Percentiles rank a stretch among this genome's conserved stretches.
Conservation (phyloP, 2,113 vertebrate genomes). For the Pseudonaja textilis region DNA sequence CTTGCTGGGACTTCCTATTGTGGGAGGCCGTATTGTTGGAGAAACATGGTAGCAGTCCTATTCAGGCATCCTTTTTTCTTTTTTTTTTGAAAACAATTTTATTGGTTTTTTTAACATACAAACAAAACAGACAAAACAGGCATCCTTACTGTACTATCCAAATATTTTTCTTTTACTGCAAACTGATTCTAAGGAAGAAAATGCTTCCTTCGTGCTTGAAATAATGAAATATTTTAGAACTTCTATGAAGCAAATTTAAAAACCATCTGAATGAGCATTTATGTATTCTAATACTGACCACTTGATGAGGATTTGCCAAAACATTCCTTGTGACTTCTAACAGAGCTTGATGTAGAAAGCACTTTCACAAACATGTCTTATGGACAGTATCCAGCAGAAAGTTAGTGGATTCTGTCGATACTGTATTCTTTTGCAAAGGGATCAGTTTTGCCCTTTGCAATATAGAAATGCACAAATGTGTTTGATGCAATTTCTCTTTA, state of each 20-base stretch:
- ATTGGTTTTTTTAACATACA: no score
- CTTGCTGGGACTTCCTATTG: no score
- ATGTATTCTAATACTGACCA: conserved; percentile 14
- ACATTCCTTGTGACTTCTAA: not conserved
- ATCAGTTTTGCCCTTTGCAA: not conserved
- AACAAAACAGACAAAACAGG: no score
- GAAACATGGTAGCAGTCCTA: no score
- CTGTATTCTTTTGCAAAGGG: not conserved
- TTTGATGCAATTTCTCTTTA: not conserved
- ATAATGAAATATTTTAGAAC: conserved; percentile 28
- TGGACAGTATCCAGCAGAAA: not conserved
- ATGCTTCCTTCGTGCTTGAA: not conserved
- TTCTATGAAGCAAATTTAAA: conserved; percentile 36
- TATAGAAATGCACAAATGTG: not conserved
- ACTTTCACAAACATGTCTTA: not conserved
- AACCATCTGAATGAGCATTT: conserved; percentile 37
- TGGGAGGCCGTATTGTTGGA: no score
- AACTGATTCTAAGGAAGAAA: conserved; percentile 23
- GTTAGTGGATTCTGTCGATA: not conserved
- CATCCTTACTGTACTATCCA: not conserved
- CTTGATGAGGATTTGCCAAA: conserved; percentile 24
- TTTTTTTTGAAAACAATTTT: no score
- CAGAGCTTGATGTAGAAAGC: conserved; percentile 9
- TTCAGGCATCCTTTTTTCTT: not conserved
- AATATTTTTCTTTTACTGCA: not conserved